Evolutionary conservation across 2,797 vertebrate species (phyloP).

Genomic region (Intellagama lesueurii): DNA sequence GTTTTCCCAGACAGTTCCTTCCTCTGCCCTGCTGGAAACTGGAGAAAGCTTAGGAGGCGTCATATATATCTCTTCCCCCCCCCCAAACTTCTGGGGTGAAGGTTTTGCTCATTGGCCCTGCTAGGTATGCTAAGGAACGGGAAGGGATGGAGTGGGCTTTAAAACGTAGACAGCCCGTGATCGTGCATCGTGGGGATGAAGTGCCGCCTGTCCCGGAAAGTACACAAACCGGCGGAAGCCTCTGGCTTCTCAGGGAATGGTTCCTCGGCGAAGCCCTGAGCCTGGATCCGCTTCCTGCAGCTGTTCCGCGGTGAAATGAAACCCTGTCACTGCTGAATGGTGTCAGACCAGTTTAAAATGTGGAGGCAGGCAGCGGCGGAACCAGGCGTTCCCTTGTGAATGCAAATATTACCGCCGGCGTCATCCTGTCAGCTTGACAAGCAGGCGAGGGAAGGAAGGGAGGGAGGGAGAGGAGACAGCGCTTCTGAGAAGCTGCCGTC

Average conservation of each 20-base stretch:
- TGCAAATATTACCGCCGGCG: conserved; percentile 22
- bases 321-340: conserved; percentile 17
- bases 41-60: neutral
- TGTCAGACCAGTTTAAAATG: conserved; percentile 18
- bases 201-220: neutral
- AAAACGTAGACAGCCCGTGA: neutral
- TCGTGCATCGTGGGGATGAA: neutral
- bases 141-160: too few relatives aligned
- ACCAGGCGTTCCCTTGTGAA: neutral
- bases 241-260: neutral
- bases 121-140: too few relatives aligned
- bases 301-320: neutral
- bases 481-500: conserved; percentile 48
- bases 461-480: conserved; percentile 17
- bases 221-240: neutral
- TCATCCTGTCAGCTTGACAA: conserved; percentile 40
- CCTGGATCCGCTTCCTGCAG: conserved; percentile 34
- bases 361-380: conserved; percentile 40
- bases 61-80: neutral
- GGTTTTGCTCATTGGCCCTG: too few relatives aligned
- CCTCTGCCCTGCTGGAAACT: neutral
- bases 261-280: neutral
- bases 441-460: conserved; percentile 6
- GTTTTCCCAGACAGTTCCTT: neutral
- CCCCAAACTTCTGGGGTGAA: neutral